These are phyloP conservation scores for Coptodon rendalli DNA, from an alignment of 2,113 vertebrate genomes.

Conservation along the genomic window DNA sequence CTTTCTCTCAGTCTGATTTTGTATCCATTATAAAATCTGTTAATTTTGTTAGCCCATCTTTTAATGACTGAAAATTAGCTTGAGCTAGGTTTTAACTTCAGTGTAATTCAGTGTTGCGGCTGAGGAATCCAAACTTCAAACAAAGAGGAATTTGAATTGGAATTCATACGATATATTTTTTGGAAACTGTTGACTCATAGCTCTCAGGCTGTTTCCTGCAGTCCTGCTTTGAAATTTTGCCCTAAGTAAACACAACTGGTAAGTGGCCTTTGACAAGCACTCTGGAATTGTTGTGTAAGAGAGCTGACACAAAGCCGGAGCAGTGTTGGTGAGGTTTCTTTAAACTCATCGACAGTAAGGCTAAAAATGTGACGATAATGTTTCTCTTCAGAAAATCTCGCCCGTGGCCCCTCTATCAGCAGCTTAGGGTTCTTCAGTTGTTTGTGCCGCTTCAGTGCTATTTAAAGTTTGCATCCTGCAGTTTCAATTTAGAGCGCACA, in stretches of 20 bases:
- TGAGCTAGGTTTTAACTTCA: background rate
- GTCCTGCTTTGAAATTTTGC: constrained; percentile 1
- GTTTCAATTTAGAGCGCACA: constrained; percentile 20
- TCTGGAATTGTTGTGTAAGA: constrained; percentile 5
- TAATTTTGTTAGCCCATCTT: background rate
- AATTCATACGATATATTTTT: background rate
- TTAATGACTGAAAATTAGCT: background rate
- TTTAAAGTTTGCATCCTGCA: constrained; percentile 44
- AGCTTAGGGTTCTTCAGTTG: background rate
- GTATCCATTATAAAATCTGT: background rate
- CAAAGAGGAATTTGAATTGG: background rate
- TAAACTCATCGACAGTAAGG: background rate
- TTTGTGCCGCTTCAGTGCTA: constrained; percentile 21
- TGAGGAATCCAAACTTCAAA: background rate
- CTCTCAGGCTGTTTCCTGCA: background rate
- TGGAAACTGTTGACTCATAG: background rate
- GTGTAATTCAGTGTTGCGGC: background rate
- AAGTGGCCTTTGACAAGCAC: constrained; percentile 4
- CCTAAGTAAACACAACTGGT: constrained; percentile 1
- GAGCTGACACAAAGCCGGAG: constrained; percentile 13
- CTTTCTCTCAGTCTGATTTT: background rate
- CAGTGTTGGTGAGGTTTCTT: constrained; percentile 17
- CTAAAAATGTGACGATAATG: constrained; percentile 25
- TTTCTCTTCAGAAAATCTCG: constrained; percentile 28
- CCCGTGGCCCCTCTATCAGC: background rate